These are phyloP conservation scores for Cantharis rufa DNA, from an alignment of 2,888 invertebrate genomes.

Conservation along the genomic window DNA sequence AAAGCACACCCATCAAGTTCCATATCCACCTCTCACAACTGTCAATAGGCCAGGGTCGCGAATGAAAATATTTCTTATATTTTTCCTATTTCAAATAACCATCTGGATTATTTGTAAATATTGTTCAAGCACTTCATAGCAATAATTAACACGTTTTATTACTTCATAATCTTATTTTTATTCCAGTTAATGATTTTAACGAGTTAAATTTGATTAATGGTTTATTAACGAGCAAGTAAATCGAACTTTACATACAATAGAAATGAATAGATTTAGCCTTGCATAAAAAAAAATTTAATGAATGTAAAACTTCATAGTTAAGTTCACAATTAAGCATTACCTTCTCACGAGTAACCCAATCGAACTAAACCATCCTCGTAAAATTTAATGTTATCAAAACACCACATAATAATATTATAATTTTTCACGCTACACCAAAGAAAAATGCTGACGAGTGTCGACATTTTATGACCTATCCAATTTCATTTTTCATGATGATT, in stretches of 20 bases:
- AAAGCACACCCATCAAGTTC: constrained; percentile 23
- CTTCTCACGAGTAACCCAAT: background rate
- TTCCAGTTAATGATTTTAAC: background rate
- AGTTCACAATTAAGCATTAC: background rate
- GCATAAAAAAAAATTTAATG: background rate
- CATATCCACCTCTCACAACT: constrained; percentile 27
- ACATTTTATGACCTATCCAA: background rate
- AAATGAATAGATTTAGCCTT: background rate
- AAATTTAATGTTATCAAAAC: background rate
- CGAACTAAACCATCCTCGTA: background rate
- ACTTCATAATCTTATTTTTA: background rate
- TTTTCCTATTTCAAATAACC: background rate
- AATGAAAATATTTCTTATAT: constrained; percentile 2
- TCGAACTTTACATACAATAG: background rate
- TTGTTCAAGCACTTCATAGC: background rate
- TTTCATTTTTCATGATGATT: background rate
- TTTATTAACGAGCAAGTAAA: background rate
- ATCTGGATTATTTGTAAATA: background rate
- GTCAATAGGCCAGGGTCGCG: constrained; percentile 29
- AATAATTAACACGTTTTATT: background rate
- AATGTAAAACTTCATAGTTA: background rate
- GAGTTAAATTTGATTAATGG: background rate
- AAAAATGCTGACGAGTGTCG: background rate
- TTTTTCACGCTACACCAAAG: background rate
- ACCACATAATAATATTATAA: background rate